Conservation (phyloP, 2,113 vertebrate species). For the Pluvianellus socialis region DNA sequence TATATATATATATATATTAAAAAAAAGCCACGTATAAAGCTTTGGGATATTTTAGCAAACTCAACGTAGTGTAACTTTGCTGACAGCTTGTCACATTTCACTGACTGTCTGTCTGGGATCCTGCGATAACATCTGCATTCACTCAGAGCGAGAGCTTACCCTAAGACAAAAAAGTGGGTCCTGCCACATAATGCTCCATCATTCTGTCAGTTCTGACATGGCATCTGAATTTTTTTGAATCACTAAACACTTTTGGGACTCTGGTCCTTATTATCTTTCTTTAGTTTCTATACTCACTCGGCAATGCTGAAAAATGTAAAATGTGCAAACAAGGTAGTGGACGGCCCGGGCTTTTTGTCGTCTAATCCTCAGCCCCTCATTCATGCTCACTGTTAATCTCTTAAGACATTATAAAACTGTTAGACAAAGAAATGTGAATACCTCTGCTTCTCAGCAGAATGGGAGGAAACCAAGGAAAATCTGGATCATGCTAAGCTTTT, state of each 20-base stretch:
- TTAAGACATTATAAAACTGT: slow-evolving; percentile 88
- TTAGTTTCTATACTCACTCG: slow-evolving; percentile 75
- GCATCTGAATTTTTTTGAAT: slow-evolving; percentile 89
- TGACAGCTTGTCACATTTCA: slow-evolving; percentile 88
- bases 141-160: slow-evolving; percentile 90
- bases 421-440: slow-evolving; percentile 87
- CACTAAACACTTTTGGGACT: slow-evolving; percentile 87
- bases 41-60: slow-evolving; percentile 81
- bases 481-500: slow-evolving; percentile 85
- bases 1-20: no score
- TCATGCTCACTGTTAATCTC: slow-evolving; percentile 90
- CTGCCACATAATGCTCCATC: slow-evolving; percentile 84
- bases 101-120: slow-evolving; percentile 85
- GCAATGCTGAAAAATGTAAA: slow-evolving; percentile 83
- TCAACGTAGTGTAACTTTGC: slow-evolving; percentile 82
- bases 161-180: slow-evolving; percentile 85
- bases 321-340: slow-evolving; percentile 84
- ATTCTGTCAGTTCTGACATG: slow-evolving; percentile 86
- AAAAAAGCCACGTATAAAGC: slow-evolving; percentile 66
- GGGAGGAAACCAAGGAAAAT: slow-evolving; percentile 88
- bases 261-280: slow-evolving; percentile 86
- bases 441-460: slow-evolving; percentile 85
- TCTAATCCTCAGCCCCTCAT: slow-evolving; percentile 84
- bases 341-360: slow-evolving; percentile 78
- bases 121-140: slow-evolving; percentile 95